Percentiles rank a stretch among this genome's conserved stretches.
phyloP scores from a whole-genome alignment of 92 coral and sea anemone genomes.

The Paramuricea clavata region DNA sequence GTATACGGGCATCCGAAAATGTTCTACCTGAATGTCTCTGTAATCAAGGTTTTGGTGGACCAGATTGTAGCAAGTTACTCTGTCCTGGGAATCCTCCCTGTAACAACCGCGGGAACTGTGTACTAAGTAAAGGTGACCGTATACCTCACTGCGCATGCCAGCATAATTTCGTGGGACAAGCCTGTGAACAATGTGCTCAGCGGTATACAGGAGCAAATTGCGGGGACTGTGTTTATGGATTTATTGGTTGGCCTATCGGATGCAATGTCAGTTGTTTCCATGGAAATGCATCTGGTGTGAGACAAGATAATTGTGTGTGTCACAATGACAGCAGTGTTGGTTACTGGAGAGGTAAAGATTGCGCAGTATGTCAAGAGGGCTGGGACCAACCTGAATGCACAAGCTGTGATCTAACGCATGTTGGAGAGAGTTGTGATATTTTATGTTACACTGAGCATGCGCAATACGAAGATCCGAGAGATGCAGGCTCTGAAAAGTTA shows the following conservation, averaged over 20 bases:
- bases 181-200: constrained; percentile 87
- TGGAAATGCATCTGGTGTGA: constrained; percentile 89
- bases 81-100: constrained; percentile 98
- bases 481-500: constrained; percentile 75
- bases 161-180: constrained; percentile 88
- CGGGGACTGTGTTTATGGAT: constrained; percentile 78
- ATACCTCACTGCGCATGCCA: constrained; percentile 83
- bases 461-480: constrained; percentile 84
- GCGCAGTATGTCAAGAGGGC: constrained; percentile 84
- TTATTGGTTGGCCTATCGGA: constrained; percentile 89
- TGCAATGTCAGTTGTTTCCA: constrained; percentile 92
- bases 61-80: constrained; percentile 85
- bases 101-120: constrained; percentile 86
- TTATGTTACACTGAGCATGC: constrained; percentile 86
- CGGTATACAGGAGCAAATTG: constrained; percentile 91
- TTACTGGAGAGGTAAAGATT: constrained; percentile 91
- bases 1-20: constrained; percentile 60
- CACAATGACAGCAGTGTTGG: constrained; percentile 76
- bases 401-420: constrained; percentile 83
- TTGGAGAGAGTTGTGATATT: constrained; percentile 86
- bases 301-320: constrained; percentile 79
- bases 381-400: constrained; percentile 94
- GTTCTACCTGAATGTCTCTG: constrained; percentile 66
- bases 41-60: constrained; percentile 85
- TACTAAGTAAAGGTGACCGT: constrained; percentile 47